Conservation (phyloP, 1,140 invertebrate genomes). For the Camponotus vicinus region DNA sequence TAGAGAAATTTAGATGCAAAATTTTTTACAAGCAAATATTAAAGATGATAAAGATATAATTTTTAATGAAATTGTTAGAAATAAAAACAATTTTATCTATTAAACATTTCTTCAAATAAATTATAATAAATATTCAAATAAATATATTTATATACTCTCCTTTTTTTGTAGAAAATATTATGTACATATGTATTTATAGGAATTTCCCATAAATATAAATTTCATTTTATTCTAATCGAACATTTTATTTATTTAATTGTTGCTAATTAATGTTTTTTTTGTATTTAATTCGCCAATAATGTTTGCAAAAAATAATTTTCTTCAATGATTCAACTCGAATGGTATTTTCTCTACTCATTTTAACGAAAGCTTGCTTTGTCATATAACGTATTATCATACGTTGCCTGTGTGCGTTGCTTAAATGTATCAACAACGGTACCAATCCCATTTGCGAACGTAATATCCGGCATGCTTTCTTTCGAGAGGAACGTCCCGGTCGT, state of each 20-base stretch:
- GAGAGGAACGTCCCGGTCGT: conserved; percentile 15
- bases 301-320: conserved; percentile 28
- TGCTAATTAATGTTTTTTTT: conserved; percentile 16
- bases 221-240: background rate
- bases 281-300: conserved; percentile 17
- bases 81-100: background rate
- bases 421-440: conserved; percentile 56
- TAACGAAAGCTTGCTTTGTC: conserved; percentile 53
- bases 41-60: no score
- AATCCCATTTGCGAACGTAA: conserved; percentile 22
- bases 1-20: no score
- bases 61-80: background rate
- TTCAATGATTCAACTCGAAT: conserved; percentile 41
- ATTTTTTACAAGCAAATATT: no score
- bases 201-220: background rate
- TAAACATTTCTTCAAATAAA: background rate
- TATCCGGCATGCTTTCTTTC: conserved; percentile 42
- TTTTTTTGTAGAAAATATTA: background rate
- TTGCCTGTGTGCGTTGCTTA: conserved; percentile 32
- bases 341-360: conserved; percentile 51
- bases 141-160: background rate
- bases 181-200: no score
- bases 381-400: conserved; percentile 31
- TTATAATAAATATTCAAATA: background rate
- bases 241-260: conserved; percentile 2